Conservation (phyloP, 2,113 vertebrate species). For the Accipiter virgatus region DNA sequence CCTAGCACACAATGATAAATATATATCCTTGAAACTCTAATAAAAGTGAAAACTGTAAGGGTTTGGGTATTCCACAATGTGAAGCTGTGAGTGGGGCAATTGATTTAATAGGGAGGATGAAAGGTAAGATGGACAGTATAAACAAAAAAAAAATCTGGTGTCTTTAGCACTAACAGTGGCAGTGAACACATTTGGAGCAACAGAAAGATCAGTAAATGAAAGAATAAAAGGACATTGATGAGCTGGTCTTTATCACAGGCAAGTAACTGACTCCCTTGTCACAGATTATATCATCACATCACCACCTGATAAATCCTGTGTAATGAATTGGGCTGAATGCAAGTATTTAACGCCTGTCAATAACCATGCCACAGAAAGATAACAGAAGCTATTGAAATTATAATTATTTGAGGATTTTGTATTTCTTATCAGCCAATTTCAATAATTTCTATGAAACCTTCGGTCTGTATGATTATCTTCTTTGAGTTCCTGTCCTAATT, state of each 20-base stretch:
- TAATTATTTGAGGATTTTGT: background rate
- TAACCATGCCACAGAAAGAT: background rate
- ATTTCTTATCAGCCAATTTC: background rate
- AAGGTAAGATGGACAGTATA: background rate
- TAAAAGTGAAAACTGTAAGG: background rate
- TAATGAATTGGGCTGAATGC: background rate
- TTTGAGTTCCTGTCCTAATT: background rate
- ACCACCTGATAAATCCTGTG: background rate
- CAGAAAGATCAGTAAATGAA: background rate
- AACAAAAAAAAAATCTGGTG: background rate
- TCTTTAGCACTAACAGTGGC: background rate
- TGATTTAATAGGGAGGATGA: background rate
- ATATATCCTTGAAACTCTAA: background rate
- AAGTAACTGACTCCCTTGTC: slow-evolving; percentile 12
- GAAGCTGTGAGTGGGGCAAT: background rate
- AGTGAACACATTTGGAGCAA: background rate
- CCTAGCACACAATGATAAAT: background rate
- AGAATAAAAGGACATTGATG: background rate
- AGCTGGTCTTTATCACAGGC: background rate
- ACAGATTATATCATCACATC: background rate
- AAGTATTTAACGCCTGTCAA: slow-evolving; percentile 18
- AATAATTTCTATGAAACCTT: background rate
- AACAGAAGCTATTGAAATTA: background rate
- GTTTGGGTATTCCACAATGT: background rate
- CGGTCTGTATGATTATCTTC: background rate